A percentile compares a stretch with the other conserved stretches of the same genome.
Conservation (phyloP, 2,888 invertebrate genomes). For the Empis stercorea region DNA sequence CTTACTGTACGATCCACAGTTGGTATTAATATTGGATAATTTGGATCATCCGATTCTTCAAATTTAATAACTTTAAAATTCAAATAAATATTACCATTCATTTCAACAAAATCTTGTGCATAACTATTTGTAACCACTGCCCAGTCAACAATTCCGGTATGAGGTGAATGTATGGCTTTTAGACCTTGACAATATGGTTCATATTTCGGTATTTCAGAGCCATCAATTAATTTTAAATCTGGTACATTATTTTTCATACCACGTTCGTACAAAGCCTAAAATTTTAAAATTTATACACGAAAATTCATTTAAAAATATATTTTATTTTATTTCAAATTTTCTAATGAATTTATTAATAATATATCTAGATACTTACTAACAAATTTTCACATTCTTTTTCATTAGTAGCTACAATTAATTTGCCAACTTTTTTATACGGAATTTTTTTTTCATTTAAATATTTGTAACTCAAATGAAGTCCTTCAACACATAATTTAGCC, state of each 20-base stretch:
- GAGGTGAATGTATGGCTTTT: slow-evolving; percentile 90
- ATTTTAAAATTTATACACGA: no score
- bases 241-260: slow-evolving; percentile 76
- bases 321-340: no score
- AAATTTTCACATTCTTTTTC: slow-evolving; percentile 57
- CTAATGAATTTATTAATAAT: no score
- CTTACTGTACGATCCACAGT: slow-evolving; percentile 37
- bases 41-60: slow-evolving; percentile 41
- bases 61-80: slow-evolving; percentile 70
- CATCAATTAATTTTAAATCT: slow-evolving; percentile 65
- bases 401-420: slow-evolving; percentile 83
- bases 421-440: slow-evolving; percentile 89
- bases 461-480: slow-evolving; percentile 63
- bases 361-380: slow-evolving; percentile 35
- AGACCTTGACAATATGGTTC: slow-evolving; percentile 85
- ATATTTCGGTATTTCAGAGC: slow-evolving; percentile 58
- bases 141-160: slow-evolving; percentile 95
- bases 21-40: slow-evolving; percentile 49
- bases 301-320: no score
- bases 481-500: slow-evolving; percentile 88
- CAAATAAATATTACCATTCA: slow-evolving; percentile 63
- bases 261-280: slow-evolving; percentile 58
- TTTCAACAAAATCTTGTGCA: slow-evolving; percentile 63
- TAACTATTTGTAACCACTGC: slow-evolving; percentile 68
- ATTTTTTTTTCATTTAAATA: slow-evolving; percentile 78